Percentiles rank a stretch among this genome's conserved stretches.
These are phyloP conservation scores for Archips xylosteana DNA, from an alignment of 2,888 invertebrate species.

Conservation along the genomic window DNA sequence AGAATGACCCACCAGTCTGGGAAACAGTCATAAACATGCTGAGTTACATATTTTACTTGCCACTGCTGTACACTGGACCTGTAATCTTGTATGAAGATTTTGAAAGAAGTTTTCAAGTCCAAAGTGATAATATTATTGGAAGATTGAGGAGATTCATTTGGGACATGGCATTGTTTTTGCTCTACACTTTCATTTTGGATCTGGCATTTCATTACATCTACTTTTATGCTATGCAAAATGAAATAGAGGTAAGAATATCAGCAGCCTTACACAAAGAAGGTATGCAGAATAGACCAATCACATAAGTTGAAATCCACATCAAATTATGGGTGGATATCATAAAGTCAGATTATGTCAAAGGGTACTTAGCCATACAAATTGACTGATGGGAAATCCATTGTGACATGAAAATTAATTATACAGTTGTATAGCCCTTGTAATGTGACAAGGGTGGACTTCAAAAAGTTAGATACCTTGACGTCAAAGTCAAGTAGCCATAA, in stretches of 20 bases:
- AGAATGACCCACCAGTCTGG: slow-evolving; percentile 41
- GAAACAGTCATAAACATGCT: slow-evolving; percentile 81
- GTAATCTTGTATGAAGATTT: slow-evolving; percentile 92
- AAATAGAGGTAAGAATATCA: slow-evolving; percentile 83
- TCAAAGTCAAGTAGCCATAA: too few relatives aligned
- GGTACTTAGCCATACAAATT: too few relatives aligned
- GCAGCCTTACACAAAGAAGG: too few relatives aligned
- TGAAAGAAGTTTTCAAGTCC: slow-evolving; percentile 69
- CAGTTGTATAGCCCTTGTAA: too few relatives aligned
- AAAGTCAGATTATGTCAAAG: too few relatives aligned
- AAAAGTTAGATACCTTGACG: too few relatives aligned
- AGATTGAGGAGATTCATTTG: slow-evolving; percentile 73
- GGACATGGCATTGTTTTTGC: slow-evolving; percentile 84
- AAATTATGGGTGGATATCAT: too few relatives aligned
- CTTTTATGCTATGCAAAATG: slow-evolving; percentile 90
- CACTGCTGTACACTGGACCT: slow-evolving; percentile 94
- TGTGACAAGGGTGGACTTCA: too few relatives aligned
- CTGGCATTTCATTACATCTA: slow-evolving; percentile 92
- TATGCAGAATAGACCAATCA: too few relatives aligned
- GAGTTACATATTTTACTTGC: slow-evolving; percentile 93
- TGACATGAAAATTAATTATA: too few relatives aligned
- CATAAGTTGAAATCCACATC: too few relatives aligned
- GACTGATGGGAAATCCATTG: too few relatives aligned
- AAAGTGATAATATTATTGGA: slow-evolving; percentile 53
- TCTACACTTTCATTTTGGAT: slow-evolving; percentile 90